Evolutionary conservation across 2,888 invertebrate genomes (phyloP), one percentile per base, ranked within the genome.

Genomic region (Yponomeuta malinellus): DNA sequence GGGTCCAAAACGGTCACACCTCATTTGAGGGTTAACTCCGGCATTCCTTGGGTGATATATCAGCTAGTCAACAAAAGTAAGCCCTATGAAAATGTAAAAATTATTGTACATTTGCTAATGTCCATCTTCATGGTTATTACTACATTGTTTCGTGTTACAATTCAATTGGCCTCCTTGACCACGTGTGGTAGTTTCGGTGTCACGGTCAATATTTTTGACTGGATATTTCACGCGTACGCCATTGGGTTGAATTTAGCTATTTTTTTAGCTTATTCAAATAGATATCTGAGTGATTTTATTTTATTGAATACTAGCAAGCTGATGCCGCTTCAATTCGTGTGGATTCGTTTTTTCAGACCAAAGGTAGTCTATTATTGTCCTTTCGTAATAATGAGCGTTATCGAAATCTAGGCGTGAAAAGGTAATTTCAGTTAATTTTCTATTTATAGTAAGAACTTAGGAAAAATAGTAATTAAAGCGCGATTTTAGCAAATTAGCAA

Each of bases 1-100:
- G 88, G 90, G 88, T 89, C 88, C 66, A 48, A 71, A 67, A 85
- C 85, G 78, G 89, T 88, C 87, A 88, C 87, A 86, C 85, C 80
- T 85, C 79, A 85, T 87, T 77, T 74, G 78, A 79, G 68, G 63
- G 78, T 83, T 84, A 81, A 81, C 78, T 79, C 79, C 80, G 74
- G 74, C 70, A 72, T 71, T 74, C 68, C 69, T 63, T 63, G 31
- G 70, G 33, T 71, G 37, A 71, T 66, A 71, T 71, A 71, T 71
- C 52, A 33, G 65, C 23, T 70, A 2, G 23, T 2, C n/a, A 48
- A 70, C 70, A 70, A 70, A 43, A 65, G 70, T 64, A 37, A 10
- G 15, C 63, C 29, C 68, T 31, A 29, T 65, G 52, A 67, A 10
- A 52, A 52, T 68, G 70, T 29, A 48, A 48, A 52, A 71, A 33